Evolutionary conservation across 2,888 invertebrate species (phyloP).

Genomic region (Epsilonema sp.): DNA sequence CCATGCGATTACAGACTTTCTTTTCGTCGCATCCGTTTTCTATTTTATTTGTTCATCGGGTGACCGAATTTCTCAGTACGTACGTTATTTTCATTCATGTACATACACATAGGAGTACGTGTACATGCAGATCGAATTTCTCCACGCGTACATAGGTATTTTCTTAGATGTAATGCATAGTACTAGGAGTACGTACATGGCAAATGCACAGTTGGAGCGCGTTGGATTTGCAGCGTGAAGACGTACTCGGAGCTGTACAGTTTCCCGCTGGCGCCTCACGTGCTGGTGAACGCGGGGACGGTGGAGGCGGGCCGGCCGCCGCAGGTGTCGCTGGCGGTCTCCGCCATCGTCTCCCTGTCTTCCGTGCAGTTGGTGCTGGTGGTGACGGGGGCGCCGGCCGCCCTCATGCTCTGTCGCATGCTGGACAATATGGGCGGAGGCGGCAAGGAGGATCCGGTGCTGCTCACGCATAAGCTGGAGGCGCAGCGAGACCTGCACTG

Average conservation of each 20-base stretch:
- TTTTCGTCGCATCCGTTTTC: no score
- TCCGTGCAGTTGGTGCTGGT: slow-evolving; percentile 2
- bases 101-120: no score
- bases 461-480: neutral
- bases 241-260: slow-evolving; percentile 37
- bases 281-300: slow-evolving; percentile 10
- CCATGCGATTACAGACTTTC: no score
- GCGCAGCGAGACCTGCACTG: slow-evolving; percentile 1
- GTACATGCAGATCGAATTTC: neutral
- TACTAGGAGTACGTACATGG: no score
- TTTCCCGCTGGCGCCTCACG: slow-evolving; percentile 43
- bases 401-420: slow-evolving; percentile 8
- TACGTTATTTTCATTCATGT: no score
- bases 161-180: neutral
- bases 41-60: no score
- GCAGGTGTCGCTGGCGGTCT: slow-evolving; percentile 6
- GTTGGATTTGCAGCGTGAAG: slow-evolving; percentile 11
- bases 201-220: no score
- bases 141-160: slow-evolving; percentile 1
- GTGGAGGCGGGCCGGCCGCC: slow-evolving; percentile 2
- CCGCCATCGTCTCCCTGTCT: slow-evolving; percentile 4
- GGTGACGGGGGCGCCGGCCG: slow-evolving; percentile 2
- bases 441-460: slow-evolving; percentile 2
- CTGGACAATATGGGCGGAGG: slow-evolving; percentile 4
- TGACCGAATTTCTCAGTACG: no score